These are phyloP conservation scores for Schizothorax lantsangensis DNA, from an alignment of 2,797 vertebrate genomes.

Conservation along the genomic window DNA sequence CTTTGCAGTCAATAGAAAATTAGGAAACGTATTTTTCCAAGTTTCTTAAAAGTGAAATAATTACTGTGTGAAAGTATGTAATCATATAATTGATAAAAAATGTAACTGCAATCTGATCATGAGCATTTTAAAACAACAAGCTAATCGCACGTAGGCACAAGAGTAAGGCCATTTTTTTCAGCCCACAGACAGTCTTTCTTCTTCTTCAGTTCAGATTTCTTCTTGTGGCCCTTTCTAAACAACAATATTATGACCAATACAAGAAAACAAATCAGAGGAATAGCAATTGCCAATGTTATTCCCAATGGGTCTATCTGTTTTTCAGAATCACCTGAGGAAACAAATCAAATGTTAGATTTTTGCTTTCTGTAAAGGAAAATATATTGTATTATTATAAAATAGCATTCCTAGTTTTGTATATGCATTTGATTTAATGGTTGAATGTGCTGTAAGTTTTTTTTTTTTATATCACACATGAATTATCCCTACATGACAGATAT, in stretches of 20 bases:
- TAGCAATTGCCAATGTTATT: slow-evolving; percentile 41
- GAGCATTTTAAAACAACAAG: background rate
- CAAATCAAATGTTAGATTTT: background rate
- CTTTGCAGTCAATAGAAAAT: too few relatives aligned
- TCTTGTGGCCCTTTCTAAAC: slow-evolving; percentile 39
- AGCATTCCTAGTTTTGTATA: background rate
- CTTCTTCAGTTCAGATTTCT: slow-evolving; percentile 24
- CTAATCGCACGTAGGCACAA: background rate
- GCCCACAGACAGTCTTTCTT: slow-evolving; percentile 42
- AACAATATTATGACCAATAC: slow-evolving; percentile 59
- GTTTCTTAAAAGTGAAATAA: background rate
- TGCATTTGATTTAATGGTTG: background rate
- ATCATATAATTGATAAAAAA: background rate
- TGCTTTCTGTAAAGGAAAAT: background rate
- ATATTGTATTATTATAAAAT: too few relatives aligned
- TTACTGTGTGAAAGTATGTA: background rate
- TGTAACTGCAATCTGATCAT: background rate
- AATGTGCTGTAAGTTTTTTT: background rate
- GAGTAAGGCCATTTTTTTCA: slow-evolving; percentile 33
- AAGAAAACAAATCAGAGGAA: slow-evolving; percentile 52
- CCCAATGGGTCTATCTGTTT: fast-evolving
- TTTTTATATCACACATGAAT: background rate
- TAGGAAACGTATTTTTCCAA: too few relatives aligned
- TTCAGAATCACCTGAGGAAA: slow-evolving; percentile 39
- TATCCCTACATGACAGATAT: background rate